phyloP scores from a whole-genome alignment of 1,140 invertebrate species.

The Whitmania pigra region DNA sequence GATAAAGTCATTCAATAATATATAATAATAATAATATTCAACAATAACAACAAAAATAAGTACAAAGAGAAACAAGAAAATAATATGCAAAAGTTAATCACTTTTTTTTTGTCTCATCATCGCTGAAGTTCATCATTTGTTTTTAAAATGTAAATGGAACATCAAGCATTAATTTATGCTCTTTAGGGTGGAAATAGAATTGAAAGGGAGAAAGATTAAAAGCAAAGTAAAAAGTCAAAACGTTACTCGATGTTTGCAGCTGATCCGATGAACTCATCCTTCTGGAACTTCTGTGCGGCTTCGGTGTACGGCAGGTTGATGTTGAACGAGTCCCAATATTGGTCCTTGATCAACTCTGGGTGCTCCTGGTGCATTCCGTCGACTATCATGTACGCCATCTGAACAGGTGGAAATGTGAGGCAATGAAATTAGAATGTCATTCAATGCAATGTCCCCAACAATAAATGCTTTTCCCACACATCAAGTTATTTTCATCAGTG shows the following conservation, averaged over 20 bases:
- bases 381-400: constrained; percentile 29
- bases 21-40: no score
- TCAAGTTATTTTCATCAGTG: no score
- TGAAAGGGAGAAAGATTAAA: background rate
- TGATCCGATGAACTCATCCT: constrained; percentile 62
- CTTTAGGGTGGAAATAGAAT: no score
- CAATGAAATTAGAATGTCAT: no score
- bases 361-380: constrained; percentile 26
- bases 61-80: no score
- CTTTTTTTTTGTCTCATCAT: background rate
- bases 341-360: constrained; percentile 49
- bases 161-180: no score
- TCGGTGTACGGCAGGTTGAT: constrained; percentile 69
- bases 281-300: constrained; percentile 58
- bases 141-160: no score
- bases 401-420: background rate
- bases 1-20: no score
- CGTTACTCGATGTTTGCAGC: constrained; percentile 41
- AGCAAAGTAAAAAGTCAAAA: background rate
- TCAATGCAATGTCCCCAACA: no score
- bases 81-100: background rate
- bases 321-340: constrained; percentile 79
- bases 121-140: background rate
- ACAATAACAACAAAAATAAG: no score
- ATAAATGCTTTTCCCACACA: no score